Conservation (phyloP, 2,888 invertebrate species). For the Rhagonycha fulva region DNA sequence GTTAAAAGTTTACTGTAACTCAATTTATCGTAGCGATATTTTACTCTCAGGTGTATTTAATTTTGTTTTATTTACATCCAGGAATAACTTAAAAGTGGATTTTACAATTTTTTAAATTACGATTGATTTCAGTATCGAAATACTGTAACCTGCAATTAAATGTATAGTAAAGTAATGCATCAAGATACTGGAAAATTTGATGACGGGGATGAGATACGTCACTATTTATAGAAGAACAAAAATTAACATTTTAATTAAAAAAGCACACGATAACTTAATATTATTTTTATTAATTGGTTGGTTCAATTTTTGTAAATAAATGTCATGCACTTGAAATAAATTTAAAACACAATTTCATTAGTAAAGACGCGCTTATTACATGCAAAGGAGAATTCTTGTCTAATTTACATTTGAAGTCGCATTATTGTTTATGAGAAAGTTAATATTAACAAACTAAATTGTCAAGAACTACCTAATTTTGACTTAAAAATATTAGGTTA, state of each 20-base stretch:
- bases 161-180: neutral
- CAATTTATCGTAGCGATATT: neutral
- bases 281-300: neutral
- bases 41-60: neutral
- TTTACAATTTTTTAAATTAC: neutral
- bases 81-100: neutral
- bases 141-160: neutral
- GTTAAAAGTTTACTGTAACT: neutral
- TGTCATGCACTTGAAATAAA: neutral
- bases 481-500: neutral
- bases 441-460: constrained; percentile 9
- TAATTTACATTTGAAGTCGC: constrained; percentile 7
- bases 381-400: constrained; percentile 8
- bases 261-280: neutral
- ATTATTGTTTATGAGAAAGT: constrained; percentile 14
- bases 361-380: constrained; percentile 3
- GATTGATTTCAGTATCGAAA: neutral
- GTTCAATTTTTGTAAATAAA: neutral
- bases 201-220: too few relatives aligned
- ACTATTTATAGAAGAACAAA: neutral
- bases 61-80: neutral
- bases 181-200: neutral
- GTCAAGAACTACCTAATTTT: constrained; percentile 13
- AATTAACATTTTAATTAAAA: neutral
- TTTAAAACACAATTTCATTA: constrained; percentile 9